Evolutionary conservation across 2,113 vertebrate species (phyloP).

Genomic region (Edolisoma coerulescens): DNA sequence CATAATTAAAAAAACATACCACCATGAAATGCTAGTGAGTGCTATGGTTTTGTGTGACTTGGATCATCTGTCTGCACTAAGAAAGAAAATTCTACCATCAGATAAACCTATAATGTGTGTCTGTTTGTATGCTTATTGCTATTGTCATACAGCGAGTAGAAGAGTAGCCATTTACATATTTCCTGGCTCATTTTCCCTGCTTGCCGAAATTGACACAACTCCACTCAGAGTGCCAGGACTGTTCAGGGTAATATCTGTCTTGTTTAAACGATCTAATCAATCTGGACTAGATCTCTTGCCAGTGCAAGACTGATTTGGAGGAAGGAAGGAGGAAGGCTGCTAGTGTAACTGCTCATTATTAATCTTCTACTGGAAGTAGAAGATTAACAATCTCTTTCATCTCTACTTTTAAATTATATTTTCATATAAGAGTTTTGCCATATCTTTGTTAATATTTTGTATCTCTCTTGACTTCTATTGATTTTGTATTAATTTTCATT

Average conservation of each 20-base stretch:
- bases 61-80: background rate
- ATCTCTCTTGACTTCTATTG: background rate
- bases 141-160: accelerated
- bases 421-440: background rate
- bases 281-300: background rate
- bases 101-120: background rate
- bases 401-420: background rate
- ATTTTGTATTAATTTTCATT: background rate
- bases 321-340: background rate
- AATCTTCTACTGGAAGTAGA: background rate
- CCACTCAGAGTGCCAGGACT: background rate
- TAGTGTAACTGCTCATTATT: background rate
- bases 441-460: background rate
- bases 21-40: background rate
- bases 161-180: background rate
- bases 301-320: background rate
- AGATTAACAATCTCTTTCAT: background rate
- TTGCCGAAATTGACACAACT: background rate
- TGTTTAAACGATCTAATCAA: background rate
- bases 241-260: background rate
- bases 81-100: background rate
- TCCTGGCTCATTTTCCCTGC: background rate
- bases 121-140: background rate
- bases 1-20: background rate
- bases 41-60: background rate